Evolutionary conservation across 1,140 invertebrate genomes (phyloP).

Genomic region (Drosophila aff.): DNA sequence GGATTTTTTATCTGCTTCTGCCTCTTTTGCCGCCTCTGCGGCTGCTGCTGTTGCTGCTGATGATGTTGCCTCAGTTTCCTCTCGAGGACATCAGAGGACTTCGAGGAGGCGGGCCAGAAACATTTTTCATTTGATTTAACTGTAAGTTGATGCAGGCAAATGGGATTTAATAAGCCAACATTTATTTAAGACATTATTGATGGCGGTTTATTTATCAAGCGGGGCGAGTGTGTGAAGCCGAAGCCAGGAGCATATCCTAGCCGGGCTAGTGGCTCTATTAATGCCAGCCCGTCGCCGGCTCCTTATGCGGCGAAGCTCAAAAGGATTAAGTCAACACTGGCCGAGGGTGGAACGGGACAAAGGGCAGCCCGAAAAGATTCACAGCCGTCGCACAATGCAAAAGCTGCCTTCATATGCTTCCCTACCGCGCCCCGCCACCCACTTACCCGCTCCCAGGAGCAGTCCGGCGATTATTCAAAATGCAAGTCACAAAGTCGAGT

Average conservation of each 20-base stretch:
- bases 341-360: conserved; percentile 31
- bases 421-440: background rate
- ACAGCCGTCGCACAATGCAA: conserved; percentile 72
- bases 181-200: conserved; percentile 83
- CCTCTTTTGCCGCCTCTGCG: conserved; percentile 21
- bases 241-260: background rate
- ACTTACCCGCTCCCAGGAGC: background rate
- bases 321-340: conserved; percentile 75
- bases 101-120: conserved; percentile 25
- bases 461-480: conserved; percentile 77
- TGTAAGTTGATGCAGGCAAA: conserved; percentile 75
- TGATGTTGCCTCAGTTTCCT: conserved; percentile 64
- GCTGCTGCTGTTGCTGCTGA: conserved; percentile 41
- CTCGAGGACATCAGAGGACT: conserved; percentile 43
- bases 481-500: conserved; percentile 66
- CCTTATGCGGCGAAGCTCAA: conserved; percentile 83
- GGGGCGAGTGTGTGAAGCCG: background rate
- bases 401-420: conserved; percentile 57
- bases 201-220: conserved; percentile 70
- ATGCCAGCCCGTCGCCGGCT: conserved; percentile 25
- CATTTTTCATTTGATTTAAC: conserved; percentile 79
- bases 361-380: conserved; percentile 68
- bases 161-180: conserved; percentile 83
- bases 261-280: conserved; percentile 59
- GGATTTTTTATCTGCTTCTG: conserved; percentile 77